These are phyloP conservation scores for Leptodirus hochenwartii DNA, from an alignment of 2,888 invertebrate species.

Conservation along the genomic window DNA sequence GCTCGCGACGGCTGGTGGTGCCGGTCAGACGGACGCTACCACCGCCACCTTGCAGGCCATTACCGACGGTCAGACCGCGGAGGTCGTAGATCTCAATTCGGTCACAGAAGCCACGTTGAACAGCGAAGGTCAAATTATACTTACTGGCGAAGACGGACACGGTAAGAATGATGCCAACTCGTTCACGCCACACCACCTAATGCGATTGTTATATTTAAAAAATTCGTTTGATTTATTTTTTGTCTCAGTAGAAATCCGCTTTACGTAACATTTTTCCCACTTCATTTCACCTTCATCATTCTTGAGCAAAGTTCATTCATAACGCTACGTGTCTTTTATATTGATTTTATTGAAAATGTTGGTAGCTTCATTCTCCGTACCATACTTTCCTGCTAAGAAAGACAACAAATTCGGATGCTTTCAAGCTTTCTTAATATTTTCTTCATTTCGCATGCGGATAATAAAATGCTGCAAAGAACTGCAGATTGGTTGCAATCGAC, in stretches of 20 bases:
- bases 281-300: too few species aligned
- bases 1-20: constrained; percentile 45
- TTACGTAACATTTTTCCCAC: too few species aligned
- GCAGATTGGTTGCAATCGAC: too few species aligned
- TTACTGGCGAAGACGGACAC: constrained; percentile 89
- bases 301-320: too few species aligned
- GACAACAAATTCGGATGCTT: too few species aligned
- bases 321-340: too few species aligned
- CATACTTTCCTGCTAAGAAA: too few species aligned
- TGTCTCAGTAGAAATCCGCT: not conserved
- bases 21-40: constrained; percentile 33
- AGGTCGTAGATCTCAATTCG: constrained; percentile 73
- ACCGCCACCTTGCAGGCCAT: constrained; percentile 53
- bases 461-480: too few species aligned
- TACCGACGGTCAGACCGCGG: constrained; percentile 56
- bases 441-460: too few species aligned
- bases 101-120: constrained; percentile 81
- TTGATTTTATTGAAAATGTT: too few species aligned
- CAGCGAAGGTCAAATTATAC: constrained; percentile 86
- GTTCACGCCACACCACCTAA: constrained; percentile 5
- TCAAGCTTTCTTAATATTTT: too few species aligned
- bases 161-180: constrained; percentile 44
- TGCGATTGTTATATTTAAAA: constrained; percentile 7
- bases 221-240: not conserved
- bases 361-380: too few species aligned